Conservation (phyloP, 2,888 invertebrate species). For the Biston betularia region DNA sequence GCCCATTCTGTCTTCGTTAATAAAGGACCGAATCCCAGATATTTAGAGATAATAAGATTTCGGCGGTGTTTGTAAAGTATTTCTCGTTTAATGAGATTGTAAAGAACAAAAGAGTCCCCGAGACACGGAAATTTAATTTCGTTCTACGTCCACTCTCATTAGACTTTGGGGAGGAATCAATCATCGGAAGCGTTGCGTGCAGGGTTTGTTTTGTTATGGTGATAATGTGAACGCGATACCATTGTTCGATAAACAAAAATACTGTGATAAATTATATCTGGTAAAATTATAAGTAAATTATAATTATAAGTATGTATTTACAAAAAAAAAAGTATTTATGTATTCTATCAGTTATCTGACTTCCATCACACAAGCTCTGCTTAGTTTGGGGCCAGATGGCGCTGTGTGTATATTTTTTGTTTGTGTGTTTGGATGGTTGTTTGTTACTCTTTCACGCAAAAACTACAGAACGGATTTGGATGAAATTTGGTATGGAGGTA, state of each 20-base stretch:
- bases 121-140: constrained; percentile 69
- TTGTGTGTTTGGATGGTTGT: no score
- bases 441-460: no score
- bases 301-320: no score
- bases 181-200: constrained; percentile 48
- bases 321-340: no score
- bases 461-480: no score
- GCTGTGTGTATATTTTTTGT: no score
- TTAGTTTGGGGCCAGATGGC: no score
- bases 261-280: no score
- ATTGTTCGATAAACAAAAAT: constrained; percentile 1
- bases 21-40: constrained; percentile 58
- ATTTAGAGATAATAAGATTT: constrained; percentile 67
- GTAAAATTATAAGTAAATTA: no score
- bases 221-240: constrained; percentile 9
- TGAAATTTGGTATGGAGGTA: no score
- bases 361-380: no score
- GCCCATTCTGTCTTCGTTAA: constrained; percentile 58
- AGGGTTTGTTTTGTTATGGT: constrained; percentile 50
- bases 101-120: constrained; percentile 70
- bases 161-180: constrained; percentile 62
- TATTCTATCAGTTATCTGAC: no score
- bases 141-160: constrained; percentile 64
- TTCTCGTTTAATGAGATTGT: constrained; percentile 72
- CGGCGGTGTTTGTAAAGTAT: constrained; percentile 67